Base-by-base conservation (phyloP, 2,797 vertebrate species). In the Spizella passerina region DNA sequence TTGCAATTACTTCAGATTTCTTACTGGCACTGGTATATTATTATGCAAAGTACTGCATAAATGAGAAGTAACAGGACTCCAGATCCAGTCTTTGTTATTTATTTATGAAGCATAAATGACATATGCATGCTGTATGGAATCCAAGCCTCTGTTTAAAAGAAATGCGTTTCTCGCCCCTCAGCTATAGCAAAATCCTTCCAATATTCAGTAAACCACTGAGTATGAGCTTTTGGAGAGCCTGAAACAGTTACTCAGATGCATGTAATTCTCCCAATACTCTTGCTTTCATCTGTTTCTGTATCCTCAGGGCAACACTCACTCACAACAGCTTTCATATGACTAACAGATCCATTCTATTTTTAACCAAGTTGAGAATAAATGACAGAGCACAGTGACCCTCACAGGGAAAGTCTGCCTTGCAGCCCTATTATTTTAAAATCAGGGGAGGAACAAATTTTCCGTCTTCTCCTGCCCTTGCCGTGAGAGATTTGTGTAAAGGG, bases 321-420 rank as follows among this genome's bases (percentile, higher is more conserved):
- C 1, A 5, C 34, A 80, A 78, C 87, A 85, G 78, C 55, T 93
- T 94, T 82, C 60, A 59, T 71, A 53, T 79, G 71, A 61, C 76
- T 90, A 90, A 47, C 56, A 82, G 57, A 84, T 76, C 89, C 10
- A 27, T 87, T 73, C 84, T 92, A 44, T 82, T 96, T 95, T 93
- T 95, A 92, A 63, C 75, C 4, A 9, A 93, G 81, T 24, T 76
- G 63, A 88, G 73, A 95, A 77, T 49, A 89, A 80, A 65, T 90
- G 77, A 64, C 49, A 80, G 44, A 88, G 52, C n/a, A 14, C 34
- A n/a, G 18, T 83, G 82, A 91, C 50, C 70, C 66, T 95, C 59
- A 17, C 30, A 73, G 52, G 83, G 47, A 29, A 86, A 80, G 14
- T 60, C 30, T 91, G 30, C 72, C 20, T 92, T 68, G 32, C 39